phyloP scores from a whole-genome alignment of 2,113 vertebrate species.

The Gobio gobio region DNA sequence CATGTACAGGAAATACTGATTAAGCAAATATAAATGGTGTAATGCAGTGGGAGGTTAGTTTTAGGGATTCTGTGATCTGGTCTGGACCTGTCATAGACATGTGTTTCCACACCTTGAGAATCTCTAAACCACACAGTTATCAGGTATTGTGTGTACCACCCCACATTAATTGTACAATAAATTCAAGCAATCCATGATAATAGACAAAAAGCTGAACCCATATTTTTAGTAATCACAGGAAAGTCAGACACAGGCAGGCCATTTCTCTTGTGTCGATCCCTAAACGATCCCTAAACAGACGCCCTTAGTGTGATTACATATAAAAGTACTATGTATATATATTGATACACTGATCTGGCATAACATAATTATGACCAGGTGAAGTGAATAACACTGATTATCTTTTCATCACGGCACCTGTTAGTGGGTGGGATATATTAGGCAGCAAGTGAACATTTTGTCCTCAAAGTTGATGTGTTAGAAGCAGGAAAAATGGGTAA shows the following conservation, averaged over 20 bases:
- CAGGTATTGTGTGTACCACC: not conserved
- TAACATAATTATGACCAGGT: too few species aligned
- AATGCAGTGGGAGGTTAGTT: not conserved
- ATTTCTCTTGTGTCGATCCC: not conserved
- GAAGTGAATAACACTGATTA: too few species aligned
- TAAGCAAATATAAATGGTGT: not conserved
- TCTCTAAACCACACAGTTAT: not conserved
- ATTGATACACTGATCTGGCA: too few species aligned
- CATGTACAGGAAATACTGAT: slow-evolving; percentile 7
- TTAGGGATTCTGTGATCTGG: not conserved
- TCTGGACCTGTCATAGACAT: not conserved
- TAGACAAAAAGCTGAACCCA: not conserved
- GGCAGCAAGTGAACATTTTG: too few species aligned
- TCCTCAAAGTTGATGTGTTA: too few species aligned
- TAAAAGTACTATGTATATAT: too few species aligned
- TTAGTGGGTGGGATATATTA: too few species aligned
- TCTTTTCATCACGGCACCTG: too few species aligned
- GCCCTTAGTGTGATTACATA: not conserved
- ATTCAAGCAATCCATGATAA: not conserved
- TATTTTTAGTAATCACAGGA: not conserved
- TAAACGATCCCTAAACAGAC: not conserved
- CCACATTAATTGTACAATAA: not conserved
- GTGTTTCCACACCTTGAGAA: slow-evolving; percentile 14
- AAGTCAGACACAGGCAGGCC: not conserved
- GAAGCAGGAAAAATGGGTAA: too few species aligned